Percentiles rank a stretch among this genome's conserved stretches.
Conservation (phyloP, 2,113 vertebrate species). For the Chelonoidis abingdonii region DNA sequence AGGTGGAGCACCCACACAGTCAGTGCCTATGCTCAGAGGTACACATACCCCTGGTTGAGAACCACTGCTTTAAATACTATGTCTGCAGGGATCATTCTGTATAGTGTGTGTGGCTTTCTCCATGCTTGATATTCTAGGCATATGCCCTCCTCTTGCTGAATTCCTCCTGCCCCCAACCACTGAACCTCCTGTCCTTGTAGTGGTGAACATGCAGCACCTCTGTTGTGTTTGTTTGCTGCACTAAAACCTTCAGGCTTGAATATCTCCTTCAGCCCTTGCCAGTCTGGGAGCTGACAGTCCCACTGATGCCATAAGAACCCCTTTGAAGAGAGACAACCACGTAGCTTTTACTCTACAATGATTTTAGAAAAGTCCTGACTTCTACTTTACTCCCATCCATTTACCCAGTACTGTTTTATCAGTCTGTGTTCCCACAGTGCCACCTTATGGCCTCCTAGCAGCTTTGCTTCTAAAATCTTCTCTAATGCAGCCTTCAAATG, state of each 20-base stretch:
- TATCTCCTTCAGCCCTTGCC: not conserved
- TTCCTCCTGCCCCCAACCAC: not conserved
- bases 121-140: not conserved
- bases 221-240: rapidly evolving
- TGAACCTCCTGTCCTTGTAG: not conserved
- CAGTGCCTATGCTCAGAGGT: no score
- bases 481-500: not conserved
- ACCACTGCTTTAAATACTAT: not conserved
- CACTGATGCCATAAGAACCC: not conserved
- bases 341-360: rapidly evolving
- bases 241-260: not conserved
- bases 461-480: not conserved
- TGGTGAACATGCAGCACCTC: rapidly evolving
- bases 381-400: rapidly evolving
- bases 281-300: rapidly evolving
- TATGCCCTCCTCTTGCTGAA: rapidly evolving
- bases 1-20: no score
- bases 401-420: rapidly evolving
- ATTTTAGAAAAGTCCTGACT: rapidly evolving
- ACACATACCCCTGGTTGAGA: no score
- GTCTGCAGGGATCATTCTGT: not conserved
- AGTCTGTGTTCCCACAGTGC: conserved; percentile 50
- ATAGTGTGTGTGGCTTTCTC: not conserved
- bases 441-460: conserved; percentile 36
- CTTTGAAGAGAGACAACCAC: not conserved